A percentile compares a stretch with the other conserved stretches of the same genome.
These are phyloP conservation scores for Myotis pilosus DNA, from an alignment of 2,797 vertebrate genomes.

Conservation along the genomic window DNA sequence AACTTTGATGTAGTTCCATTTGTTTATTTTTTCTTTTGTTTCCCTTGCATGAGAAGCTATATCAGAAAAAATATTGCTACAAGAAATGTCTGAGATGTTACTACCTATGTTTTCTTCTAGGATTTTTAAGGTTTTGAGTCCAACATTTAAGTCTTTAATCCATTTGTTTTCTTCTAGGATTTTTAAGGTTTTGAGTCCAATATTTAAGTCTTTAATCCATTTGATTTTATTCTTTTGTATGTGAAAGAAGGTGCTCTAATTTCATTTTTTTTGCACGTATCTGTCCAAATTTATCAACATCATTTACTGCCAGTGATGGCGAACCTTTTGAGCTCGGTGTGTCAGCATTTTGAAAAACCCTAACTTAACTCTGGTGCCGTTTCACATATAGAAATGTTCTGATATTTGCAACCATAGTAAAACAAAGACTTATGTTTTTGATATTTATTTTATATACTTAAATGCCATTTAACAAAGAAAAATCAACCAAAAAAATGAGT, in stretches of 20 bases:
- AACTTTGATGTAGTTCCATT: neutral
- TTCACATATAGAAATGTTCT: too few species aligned
- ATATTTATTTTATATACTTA: too few species aligned
- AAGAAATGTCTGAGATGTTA: neutral
- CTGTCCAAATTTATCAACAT: neutral
- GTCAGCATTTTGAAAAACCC: too few species aligned
- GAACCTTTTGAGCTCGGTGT: too few species aligned
- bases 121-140: neutral
- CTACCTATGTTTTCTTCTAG: neutral
- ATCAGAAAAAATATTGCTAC: neutral
- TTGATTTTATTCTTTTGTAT: neutral
- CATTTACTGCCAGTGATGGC: neutral
- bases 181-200: neutral
- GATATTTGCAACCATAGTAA: too few species aligned
- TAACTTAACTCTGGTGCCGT: too few species aligned
- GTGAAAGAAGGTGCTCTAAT: neutral
- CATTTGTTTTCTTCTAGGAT: neutral
- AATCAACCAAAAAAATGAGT: too few species aligned
- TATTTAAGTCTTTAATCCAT: neutral
- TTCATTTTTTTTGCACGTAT: neutral
- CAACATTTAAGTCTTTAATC: neutral
- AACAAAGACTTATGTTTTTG: too few species aligned
- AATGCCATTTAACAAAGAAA: too few species aligned
- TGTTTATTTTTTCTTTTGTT: neutral
- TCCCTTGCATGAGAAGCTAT: neutral